phyloP scores from a whole-genome alignment of 2,797 vertebrate genomes.

The Pyrocephalus nanus region DNA sequence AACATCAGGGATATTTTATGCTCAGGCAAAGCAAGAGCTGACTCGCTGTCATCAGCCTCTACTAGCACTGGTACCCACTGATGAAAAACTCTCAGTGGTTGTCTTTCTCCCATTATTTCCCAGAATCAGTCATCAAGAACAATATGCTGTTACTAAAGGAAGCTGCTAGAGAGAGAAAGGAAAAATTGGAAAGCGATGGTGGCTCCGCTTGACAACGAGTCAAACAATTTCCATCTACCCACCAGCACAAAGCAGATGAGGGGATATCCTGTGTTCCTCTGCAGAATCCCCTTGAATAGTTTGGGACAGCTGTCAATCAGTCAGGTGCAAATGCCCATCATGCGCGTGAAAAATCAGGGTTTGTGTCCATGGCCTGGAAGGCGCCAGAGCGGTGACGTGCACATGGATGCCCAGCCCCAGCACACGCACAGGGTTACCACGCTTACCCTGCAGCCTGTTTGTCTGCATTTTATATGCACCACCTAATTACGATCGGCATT shows the following conservation, averaged over 20 bases:
- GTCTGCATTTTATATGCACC: neutral
- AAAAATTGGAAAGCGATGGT: neutral
- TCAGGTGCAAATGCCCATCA: neutral
- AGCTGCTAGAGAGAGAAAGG: neutral
- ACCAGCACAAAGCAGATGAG: neutral
- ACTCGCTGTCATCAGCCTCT: neutral
- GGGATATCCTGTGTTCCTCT: neutral
- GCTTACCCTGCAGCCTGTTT: neutral
- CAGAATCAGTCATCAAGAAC: neutral
- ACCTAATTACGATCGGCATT: neutral
- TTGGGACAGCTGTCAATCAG: slow-evolving; percentile 41
- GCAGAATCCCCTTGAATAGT: neutral
- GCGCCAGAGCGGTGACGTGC: fast-evolving
- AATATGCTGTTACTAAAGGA: neutral
- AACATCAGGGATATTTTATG: neutral
- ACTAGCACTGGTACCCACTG: neutral
- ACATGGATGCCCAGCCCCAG: neutral
- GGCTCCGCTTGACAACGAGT: neutral
- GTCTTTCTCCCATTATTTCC: neutral
- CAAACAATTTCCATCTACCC: neutral
- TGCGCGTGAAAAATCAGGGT: neutral
- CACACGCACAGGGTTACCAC: neutral
- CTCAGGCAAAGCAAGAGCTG: neutral
- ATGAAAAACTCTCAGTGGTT: neutral
- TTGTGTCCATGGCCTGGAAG: neutral